Evolutionary conservation across 2,797 vertebrate genomes (phyloP).

Genomic region (Aulostomus chinensis): DNA sequence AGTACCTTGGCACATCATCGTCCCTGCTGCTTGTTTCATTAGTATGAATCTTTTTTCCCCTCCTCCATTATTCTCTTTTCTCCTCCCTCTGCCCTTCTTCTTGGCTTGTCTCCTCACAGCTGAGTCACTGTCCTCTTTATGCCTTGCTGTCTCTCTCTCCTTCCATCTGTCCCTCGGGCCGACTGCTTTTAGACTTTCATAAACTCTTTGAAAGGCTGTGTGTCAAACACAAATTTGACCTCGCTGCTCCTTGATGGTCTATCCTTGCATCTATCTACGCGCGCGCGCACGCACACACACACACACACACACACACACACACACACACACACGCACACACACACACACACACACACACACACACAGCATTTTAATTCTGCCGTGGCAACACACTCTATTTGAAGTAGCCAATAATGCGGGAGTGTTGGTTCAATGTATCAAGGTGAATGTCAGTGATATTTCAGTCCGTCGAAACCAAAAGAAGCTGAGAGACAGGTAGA

Average conservation of each 20-base stretch:
- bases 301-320: neutral
- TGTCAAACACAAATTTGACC: conserved; percentile 50
- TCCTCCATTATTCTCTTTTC: neutral
- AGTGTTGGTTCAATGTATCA: conserved; percentile 5
- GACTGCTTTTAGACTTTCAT: conserved; percentile 22
- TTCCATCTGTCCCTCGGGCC: conserved; percentile 14
- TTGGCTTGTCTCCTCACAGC: conserved; percentile 8
- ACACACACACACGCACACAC: conserved; percentile 8
- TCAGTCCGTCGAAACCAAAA: conserved; percentile 34
- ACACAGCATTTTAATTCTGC: conserved; percentile 5
- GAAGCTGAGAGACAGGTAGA: conserved; percentile 12
- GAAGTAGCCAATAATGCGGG: conserved; percentile 14
- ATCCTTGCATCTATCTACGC: too few relatives aligned
- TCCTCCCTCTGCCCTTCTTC: neutral
- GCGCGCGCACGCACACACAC: conserved; percentile 2
- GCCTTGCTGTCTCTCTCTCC: neutral
- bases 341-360: neutral
- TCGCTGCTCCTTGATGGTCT: conserved; percentile 8
- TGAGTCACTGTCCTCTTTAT: conserved; percentile 23
- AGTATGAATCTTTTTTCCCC: neutral
- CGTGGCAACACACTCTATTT: conserved; percentile 11
- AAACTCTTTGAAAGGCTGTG: conserved; percentile 52
- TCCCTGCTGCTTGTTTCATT: too few relatives aligned
- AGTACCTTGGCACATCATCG: too few relatives aligned
- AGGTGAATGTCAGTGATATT: conserved; percentile 31